Conservation (phyloP, 1,140 invertebrate species). For the honey bee (Apis mellifera) region Amel_HAv3.1 CM009931.2:416501-417000, state of each 20-base stretch:
- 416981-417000: constrained; percentile 92
- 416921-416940: constrained; percentile 75
- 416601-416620: constrained; percentile 83
- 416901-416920: constrained; percentile 85
- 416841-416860: constrained; percentile 98
- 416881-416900: constrained; percentile 90
- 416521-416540: constrained; percentile 78
- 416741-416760: constrained; percentile 83
- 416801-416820: constrained; percentile 98
- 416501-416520: constrained; percentile 69
- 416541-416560: constrained; percentile 89
- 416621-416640: constrained; percentile 85
- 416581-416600: constrained; percentile 82
- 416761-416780: constrained; percentile 94
- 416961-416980: constrained; percentile 89
- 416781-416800: constrained; percentile 95
- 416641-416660: constrained; percentile 83
- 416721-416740: constrained; percentile 71
- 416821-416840: constrained; percentile 98
- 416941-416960: constrained; percentile 82
- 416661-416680: constrained; percentile 79
- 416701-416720: constrained; percentile 77
- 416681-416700: constrained; percentile 86
- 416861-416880: constrained; percentile 97
- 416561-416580: constrained; percentile 86